Base-by-base conservation (phyloP, 2,797 vertebrate genomes). In the Gymnoscopelus braueri region DNA sequence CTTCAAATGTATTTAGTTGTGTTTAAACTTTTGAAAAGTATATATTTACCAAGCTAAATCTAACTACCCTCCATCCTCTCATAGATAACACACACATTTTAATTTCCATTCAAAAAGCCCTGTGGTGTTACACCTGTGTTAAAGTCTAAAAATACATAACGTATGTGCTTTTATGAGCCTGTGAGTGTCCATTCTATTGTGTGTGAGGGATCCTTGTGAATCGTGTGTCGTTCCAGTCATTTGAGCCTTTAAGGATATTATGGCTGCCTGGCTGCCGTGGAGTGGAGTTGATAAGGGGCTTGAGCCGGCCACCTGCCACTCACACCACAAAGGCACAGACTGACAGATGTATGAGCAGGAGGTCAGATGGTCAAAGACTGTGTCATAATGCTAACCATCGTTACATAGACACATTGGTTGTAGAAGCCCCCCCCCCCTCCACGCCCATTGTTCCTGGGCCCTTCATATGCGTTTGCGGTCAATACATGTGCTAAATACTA, bases 311-410 rank as follows among this genome's bases (percentile, higher is more conserved):
- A 92, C 87, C 88, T 92, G 89, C 84, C 88, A 83, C 74, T 81
- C 77, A 87, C 80, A 76, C 75, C 77, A 87, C 82, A 91, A 83
- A 87, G 80, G 74, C 83, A 76, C 15, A 82, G 81, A 75, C 75
- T 81, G 88, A 81, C 88, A 92, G 90, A 92, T 91, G 85, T 78
- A 90, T 78, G 82, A 78, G 80, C 75, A 71, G 66, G 57, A 72
- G 87, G 84, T 92, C 89, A 93, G 84, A 86, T 88, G 88, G 88
- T 85, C 78, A 81, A 79, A 88, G 52, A 81, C 79, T 86, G 74
- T 79, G 81, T 87, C 71, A 85, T 82, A 77, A 86, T 82, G 71
- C 76, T 70, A 69, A 84, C 82, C 84, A 85, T 82, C 75, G 79
- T 85, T 69, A 77, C 55, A 70, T 71, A 70, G 69, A 83, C 69